Evolutionary conservation across 2,113 vertebrate genomes (phyloP).

Genomic region (Triplophysa tibetana): DNA sequence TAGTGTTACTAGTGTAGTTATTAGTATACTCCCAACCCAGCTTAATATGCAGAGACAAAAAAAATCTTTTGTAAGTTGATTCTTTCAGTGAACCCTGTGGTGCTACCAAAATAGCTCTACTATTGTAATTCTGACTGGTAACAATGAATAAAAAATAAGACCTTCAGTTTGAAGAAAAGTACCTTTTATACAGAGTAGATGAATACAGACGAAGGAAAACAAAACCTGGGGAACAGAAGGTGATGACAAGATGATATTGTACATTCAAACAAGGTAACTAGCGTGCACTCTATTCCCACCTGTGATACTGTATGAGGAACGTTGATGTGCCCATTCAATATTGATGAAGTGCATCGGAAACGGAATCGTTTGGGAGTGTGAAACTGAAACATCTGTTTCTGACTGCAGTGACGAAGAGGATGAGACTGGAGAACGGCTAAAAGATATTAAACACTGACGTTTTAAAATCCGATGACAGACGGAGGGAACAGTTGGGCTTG

Average conservation of each 20-base stretch:
- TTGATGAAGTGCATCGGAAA: slow-evolving; percentile 29
- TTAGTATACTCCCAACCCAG: too few species aligned
- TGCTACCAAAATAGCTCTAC: too few species aligned
- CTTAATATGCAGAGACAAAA: too few species aligned
- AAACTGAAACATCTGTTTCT: slow-evolving; percentile 35
- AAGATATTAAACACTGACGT: slow-evolving; percentile 12
- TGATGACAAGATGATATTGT: neutral
- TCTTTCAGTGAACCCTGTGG: too few species aligned
- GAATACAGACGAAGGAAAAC: neutral
- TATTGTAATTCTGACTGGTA: too few species aligned
- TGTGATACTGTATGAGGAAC: slow-evolving; percentile 5
- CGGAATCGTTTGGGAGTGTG: slow-evolving; percentile 5
- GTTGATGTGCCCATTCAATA: slow-evolving; percentile 25
- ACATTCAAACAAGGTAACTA: slow-evolving; percentile 2
- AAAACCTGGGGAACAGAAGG: neutral
- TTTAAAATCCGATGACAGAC: slow-evolving; percentile 4
- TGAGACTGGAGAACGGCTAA: slow-evolving; percentile 7
- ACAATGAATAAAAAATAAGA: too few species aligned
- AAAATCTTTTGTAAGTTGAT: too few species aligned
- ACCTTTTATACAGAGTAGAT: neutral
- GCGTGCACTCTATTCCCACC: neutral
- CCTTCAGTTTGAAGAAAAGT: too few species aligned
- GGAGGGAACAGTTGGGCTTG: slow-evolving; percentile 24
- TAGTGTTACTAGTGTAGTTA: too few species aligned
- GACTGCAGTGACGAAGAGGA: neutral